These are phyloP conservation scores for Centruroides vittatus DNA, from an alignment of 1,140 invertebrate species.

Conservation along the genomic window DNA sequence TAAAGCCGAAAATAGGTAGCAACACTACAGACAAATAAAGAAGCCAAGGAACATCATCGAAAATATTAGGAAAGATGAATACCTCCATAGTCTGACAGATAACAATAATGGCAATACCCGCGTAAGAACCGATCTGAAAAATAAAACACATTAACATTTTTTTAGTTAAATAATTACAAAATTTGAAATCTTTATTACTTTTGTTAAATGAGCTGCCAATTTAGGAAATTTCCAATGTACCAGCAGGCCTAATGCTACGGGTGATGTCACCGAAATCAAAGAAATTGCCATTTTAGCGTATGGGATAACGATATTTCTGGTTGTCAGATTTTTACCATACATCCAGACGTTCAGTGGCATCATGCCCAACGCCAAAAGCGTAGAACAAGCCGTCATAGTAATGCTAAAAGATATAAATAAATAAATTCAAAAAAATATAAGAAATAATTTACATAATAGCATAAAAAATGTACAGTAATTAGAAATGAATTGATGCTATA, in stretches of 20 bases:
- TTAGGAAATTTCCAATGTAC: conserved; percentile 25
- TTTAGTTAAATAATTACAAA: too few species aligned
- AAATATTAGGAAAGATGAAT: conserved; percentile 24
- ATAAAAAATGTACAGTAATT: too few species aligned
- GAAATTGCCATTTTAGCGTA: conserved; percentile 27
- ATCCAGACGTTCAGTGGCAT: conserved; percentile 31
- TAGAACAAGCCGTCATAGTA: conserved; percentile 29
- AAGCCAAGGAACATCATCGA: conserved; percentile 25
- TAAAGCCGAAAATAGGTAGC: conserved; percentile 28
- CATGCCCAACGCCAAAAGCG: conserved; percentile 26
- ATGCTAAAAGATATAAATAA: conserved; percentile 20
- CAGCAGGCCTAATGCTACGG: conserved; percentile 27
- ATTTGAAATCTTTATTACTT: conserved; percentile 9
- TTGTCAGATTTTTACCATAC: conserved; percentile 26
- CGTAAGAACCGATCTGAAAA: conserved; percentile 18
- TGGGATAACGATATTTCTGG: conserved; percentile 23
- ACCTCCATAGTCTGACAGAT: conserved; percentile 22
- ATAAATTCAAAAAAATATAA: not conserved
- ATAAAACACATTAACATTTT: too few species aligned
- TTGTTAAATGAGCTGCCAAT: conserved; percentile 22
- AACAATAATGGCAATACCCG: conserved; percentile 20
- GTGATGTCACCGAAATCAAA: conserved; percentile 23
- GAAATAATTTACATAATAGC: too few species aligned
- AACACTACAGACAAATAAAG: conserved; percentile 25
- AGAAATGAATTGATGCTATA: too few species aligned